Conservation (phyloP, 2,888 invertebrate genomes). For the Heliconius cydno region DNA sequence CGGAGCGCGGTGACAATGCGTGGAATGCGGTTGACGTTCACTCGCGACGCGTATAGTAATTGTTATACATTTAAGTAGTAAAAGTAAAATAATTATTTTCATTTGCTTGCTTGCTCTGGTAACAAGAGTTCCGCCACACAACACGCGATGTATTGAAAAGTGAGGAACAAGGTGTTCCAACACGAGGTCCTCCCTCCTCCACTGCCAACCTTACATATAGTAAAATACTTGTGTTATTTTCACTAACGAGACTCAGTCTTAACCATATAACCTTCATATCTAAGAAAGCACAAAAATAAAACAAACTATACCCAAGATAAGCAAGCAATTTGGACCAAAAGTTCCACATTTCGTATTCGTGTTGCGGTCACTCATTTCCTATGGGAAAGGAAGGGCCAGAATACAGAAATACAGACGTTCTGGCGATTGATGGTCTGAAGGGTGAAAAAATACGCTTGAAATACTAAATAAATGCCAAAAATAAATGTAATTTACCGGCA, state of each 20-base stretch:
- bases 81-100: no score
- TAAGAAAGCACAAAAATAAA: not conserved
- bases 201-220: no score
- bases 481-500: not conserved
- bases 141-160: not conserved
- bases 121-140: not conserved
- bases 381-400: conserved; percentile 16
- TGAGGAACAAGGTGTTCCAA: not conserved
- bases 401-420: conserved; percentile 22
- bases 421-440: conserved; percentile 25
- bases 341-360: conserved; percentile 18
- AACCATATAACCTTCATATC: not conserved
- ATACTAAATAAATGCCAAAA: conserved; percentile 17
- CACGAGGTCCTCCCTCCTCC: not conserved
- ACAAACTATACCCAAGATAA: not conserved
- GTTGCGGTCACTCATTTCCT: conserved; percentile 28
- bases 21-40: not conserved
- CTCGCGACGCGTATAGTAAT: not conserved
- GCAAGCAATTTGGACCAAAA: conserved; percentile 1
- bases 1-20: no score
- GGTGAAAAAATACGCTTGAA: conserved; percentile 16
- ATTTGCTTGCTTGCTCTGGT: no score
- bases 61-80: no score
- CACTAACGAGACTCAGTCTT: not conserved
- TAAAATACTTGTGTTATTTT: no score